Conservation (phyloP, 2,113 vertebrate genomes). For the Hydropotes inermis region DNA sequence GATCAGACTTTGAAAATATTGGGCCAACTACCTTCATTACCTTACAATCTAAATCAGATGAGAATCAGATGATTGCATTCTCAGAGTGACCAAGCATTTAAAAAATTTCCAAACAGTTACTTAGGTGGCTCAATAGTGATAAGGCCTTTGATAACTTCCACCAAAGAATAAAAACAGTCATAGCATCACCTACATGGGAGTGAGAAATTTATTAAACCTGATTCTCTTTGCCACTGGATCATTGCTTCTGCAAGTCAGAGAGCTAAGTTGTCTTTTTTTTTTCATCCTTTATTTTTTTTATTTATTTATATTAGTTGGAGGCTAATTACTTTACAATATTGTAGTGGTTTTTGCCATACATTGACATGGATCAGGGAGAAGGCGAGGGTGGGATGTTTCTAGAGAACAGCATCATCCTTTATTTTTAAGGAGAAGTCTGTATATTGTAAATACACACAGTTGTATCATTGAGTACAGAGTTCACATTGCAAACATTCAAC, state of each 20-base stretch:
- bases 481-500: conserved; percentile 19
- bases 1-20: not conserved
- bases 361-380: too few species aligned
- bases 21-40: not conserved
- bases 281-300: not conserved
- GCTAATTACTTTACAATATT: too few species aligned
- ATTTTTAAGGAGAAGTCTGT: conserved; percentile 43
- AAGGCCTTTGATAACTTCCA: not conserved
- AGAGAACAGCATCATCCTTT: not conserved
- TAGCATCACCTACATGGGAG: not conserved
- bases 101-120: not conserved
- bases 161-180: not conserved
- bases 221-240: not conserved
- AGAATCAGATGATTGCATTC: not conserved
- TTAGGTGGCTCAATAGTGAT: not conserved
- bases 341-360: too few species aligned
- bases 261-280: not conserved
- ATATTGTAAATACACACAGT: conserved; percentile 41
- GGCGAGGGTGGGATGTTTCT: too few species aligned
- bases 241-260: not conserved
- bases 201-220: not conserved
- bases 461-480: conserved; percentile 30
- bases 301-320: too few species aligned
- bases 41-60: not conserved
- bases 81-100: not conserved